Evolutionary conservation across 2,888 invertebrate species (phyloP), one percentile per base, ranked within the genome.

Genomic region (Ormyrus rosae): DNA sequence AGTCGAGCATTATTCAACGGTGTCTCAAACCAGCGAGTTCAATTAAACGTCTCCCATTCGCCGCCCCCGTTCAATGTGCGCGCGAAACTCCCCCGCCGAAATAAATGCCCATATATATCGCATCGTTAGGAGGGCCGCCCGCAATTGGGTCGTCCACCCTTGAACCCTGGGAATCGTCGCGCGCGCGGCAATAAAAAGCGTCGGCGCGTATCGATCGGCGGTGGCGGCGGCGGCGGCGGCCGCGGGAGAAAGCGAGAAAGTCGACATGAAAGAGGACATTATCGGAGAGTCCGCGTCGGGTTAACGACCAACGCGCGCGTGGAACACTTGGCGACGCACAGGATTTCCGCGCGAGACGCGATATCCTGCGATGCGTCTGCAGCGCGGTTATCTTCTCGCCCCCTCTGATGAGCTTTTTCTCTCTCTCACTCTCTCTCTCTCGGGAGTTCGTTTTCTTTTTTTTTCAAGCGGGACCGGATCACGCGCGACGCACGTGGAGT

Each of bases 211-310:
- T 69, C 61, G 60, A 61, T 53, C 53, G 55, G 34, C 9, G 9
- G n/a, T 3, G 63, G 55, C 11, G 6, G 13, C 6, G 48, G 13
- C 6, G 48, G 50, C 51, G 13, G 10, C 10, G 48, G 34, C 53
- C 50, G 61, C 72, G 71, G 63, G 73, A 77, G 73, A 77, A 77
- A 77, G 77, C 77, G 77, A 81, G 77, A 77, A 77, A 77, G 77
- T 68, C 60, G 46, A 34, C 34, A 34, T 45, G 19, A n/a, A 6
- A 69, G 53, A 55, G 9, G 50, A 50, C 34, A 51, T 48, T 71
- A 78, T 78, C 64, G 60, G 65, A 63, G 60, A 63, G 74, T 68
- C 65, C 34, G 53, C n/a, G n/a, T 45, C 77, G 77, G 81, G 77
- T 81, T 72, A 81, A 81, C 77, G 81, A 81, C 77, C 45, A 56